Conservation (phyloP, 2,888 invertebrate species). For the Epirrita christyi region DNA sequence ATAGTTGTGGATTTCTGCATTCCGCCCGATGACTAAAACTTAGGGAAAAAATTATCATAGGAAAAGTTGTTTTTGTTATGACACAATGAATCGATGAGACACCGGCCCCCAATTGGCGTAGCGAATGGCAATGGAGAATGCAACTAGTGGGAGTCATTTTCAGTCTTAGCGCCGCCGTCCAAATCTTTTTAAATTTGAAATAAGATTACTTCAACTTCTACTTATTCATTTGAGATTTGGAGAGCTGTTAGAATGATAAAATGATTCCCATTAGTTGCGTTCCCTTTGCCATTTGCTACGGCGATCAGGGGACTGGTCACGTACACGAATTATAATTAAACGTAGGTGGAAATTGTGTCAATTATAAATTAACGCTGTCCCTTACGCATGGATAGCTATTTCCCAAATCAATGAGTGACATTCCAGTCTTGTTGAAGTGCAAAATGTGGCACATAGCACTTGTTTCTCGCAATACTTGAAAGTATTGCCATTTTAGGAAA, state of each 20-base stretch:
- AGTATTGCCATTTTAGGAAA: slow-evolving; percentile 33
- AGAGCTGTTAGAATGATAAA: too few species aligned
- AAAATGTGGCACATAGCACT: slow-evolving; percentile 57
- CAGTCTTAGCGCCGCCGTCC: too few species aligned
- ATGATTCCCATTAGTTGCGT: too few species aligned
- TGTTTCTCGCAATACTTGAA: slow-evolving; percentile 47
- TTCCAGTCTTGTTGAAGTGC: slow-evolving; percentile 83
- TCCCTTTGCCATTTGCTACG: too few species aligned
- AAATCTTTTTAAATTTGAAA: too few species aligned
- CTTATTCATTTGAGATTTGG: too few species aligned
- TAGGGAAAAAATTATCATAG: slow-evolving; percentile 73
- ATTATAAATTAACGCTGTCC: slow-evolving; percentile 54
- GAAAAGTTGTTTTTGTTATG: slow-evolving; percentile 66
- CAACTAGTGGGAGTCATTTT: too few species aligned
- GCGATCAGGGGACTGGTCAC: slow-evolving; percentile 39
- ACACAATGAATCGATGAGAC: slow-evolving; percentile 59
- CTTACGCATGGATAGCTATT: slow-evolving; percentile 64
- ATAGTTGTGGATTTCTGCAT: slow-evolving; percentile 85
- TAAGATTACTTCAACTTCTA: too few species aligned
- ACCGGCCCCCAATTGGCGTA: slow-evolving; percentile 38
- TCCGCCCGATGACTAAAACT: slow-evolving; percentile 85
- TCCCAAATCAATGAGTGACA: slow-evolving; percentile 80
- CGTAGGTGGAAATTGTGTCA: slow-evolving; percentile 59
- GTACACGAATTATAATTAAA: slow-evolving; percentile 57
- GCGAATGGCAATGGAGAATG: too few species aligned